Conservation (phyloP, 2,888 invertebrate species). For the Chrysodeixis includens region DNA sequence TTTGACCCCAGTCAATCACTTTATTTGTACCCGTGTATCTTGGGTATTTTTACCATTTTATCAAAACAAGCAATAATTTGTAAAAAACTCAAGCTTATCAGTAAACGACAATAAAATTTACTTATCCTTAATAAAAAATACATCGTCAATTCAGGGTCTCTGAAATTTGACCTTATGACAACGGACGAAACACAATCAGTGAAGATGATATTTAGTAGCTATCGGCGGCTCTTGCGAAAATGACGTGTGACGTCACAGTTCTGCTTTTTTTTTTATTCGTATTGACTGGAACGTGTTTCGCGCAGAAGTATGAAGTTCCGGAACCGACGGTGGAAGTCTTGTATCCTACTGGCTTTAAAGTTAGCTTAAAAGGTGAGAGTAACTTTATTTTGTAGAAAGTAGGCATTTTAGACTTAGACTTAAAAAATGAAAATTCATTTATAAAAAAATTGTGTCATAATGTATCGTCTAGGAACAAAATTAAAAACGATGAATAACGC, state of each 20-base stretch:
- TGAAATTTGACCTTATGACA: slow-evolving; percentile 5
- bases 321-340: neutral
- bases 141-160: slow-evolving; percentile 14
- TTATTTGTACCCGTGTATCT: too few species aligned
- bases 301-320: neutral
- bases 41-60: too few species aligned
- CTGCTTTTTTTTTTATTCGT: neutral
- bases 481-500: too few species aligned
- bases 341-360: slow-evolving; percentile 1
- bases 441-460: too few species aligned
- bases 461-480: neutral
- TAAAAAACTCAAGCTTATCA: too few species aligned
- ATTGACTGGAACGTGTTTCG: neutral
- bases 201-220: neutral
- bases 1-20: too few species aligned
- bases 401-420: neutral
- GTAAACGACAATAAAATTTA: neutral
- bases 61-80: too few species aligned
- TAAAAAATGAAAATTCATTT: too few species aligned
- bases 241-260: neutral
- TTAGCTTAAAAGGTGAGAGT: neutral
- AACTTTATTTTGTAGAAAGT: too few species aligned
- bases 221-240: neutral
- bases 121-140: neutral
- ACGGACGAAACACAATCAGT: neutral